Evolutionary conservation across 2,113 vertebrate genomes (phyloP), one percentile per base, ranked within the genome.

Genomic region (Platanista minor): DNA sequence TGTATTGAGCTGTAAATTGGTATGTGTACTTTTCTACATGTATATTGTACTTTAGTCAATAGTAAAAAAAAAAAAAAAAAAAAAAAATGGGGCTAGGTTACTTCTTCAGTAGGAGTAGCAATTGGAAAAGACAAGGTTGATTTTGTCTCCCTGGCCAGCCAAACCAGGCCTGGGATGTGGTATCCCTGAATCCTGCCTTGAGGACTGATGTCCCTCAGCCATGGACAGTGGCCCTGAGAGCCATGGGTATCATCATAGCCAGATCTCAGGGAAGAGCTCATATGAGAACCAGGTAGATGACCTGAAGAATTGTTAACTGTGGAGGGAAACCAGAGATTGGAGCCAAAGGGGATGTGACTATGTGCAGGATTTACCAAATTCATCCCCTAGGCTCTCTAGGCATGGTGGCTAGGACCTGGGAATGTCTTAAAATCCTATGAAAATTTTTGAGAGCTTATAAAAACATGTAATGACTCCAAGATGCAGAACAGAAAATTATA

Each of bases 401-500:
- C 33, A 6, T 49, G 31, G 9, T n/a, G 3, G 3, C 72, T 71
- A 39, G 46, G 11, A 17, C 27, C 62, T 67, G 43, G n/a, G 11
- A 77, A 10, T 6, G 20, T 64, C 57, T 85, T 75, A 49, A 92
- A 96, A 87, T 80, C 49, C 59, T 57, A 3, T 46, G 52, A 25
- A 80, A 71, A 64, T 7, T 17, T 46, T 23, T 39, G 62, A 92
- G 23, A n/a, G 27, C 23, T 93, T 83, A 54, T 83, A 91, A 80
- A 90, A n/a, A 90, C 20, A 14, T 41, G 1, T 62, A 64, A 86
- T 69, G 49, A 84, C 29, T 18, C 62, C 41, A 39, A 92, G 92
- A 49, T 74, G 3, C 18, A 95, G 89, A 81, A n/a, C 2, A 92
- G 49, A 94, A 97, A 95, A 88, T 36, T 52, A 49, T 5, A 91